Base-by-base conservation (phyloP, 30 jellyfish, hydroid and myxozoan species). In the Aurelia aurita region DNA sequence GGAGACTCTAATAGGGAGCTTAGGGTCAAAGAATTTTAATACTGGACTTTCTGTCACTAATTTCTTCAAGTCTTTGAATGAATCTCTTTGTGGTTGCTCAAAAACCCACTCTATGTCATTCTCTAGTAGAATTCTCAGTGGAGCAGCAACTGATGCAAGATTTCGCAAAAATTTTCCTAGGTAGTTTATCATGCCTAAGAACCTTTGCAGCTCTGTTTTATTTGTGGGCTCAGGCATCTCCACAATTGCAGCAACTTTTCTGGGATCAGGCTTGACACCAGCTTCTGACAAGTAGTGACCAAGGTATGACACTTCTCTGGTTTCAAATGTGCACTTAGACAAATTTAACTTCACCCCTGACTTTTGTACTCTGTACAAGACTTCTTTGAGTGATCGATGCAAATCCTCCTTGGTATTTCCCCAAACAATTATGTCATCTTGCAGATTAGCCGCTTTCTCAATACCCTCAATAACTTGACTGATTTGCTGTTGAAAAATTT, bases 91-190 rank as follows among this genome's bases (percentile, higher is more conserved):
- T 21, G 85, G 85, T 44, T 49, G 3, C 69, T 73, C 85, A 49
- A 39, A 73, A 49, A 79, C 96, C 83, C n/a, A 20, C 10, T 28
- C 74, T 25, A 73, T 51, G 61, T 51, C 85, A 28, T 73, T 73
- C 61, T 73, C 74, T 73, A 73, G 69, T 59, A 59, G 20, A 59
- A n/a, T 16, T 47, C 89, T 23, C 28, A 78, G 86, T 18, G 69
- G 85, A 32, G 89, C 89, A 26, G 89, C 14, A n/a, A 34, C 64
- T 26, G 49, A n/a, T 6, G 91, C 79, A 25, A 80, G 43, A 15
- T 83, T 47, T 28, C 85, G 93, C 35, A 83, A 68, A 47, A 83
- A 83, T 53, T 83, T 83, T 15, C 88, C 90, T 26, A 70, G 93
- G 58, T 72, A 83, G 31, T 27, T 62, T 43, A 55, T 45, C 87